phyloP scores from a whole-genome alignment of 64 coral and sea anemone genomes.

The Hydrozoanthus tunicans region DNA sequence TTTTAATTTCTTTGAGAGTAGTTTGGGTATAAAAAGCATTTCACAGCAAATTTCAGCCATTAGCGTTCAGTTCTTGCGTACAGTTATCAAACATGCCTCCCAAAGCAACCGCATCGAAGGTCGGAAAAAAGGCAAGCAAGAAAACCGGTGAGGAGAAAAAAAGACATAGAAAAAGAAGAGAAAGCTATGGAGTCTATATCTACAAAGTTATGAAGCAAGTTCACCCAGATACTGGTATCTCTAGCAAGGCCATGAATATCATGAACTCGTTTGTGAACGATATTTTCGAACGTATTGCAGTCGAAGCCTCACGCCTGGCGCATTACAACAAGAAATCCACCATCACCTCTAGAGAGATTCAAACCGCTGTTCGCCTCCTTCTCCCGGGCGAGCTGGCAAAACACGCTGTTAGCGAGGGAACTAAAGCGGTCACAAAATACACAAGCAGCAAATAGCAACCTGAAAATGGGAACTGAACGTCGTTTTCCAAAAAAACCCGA shows the following conservation, averaged over 20 bases:
- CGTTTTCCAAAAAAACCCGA: too few relatives aligned
- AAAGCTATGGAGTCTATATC: background rate
- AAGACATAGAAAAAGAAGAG: background rate
- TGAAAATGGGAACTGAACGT: background rate
- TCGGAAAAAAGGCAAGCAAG: background rate
- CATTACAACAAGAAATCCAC: background rate
- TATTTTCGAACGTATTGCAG: background rate
- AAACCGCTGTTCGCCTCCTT: background rate
- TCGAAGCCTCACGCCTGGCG: background rate
- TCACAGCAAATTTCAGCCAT: background rate
- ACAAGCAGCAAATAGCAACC: background rate
- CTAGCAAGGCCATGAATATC: background rate
- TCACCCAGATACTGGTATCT: background rate
- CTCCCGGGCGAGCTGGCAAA: background rate
- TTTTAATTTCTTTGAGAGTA: background rate
- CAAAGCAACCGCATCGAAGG: background rate
- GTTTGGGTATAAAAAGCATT: background rate
- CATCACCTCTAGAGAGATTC: background rate
- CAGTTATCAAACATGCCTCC: background rate
- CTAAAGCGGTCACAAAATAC: background rate
- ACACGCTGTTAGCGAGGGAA: background rate
- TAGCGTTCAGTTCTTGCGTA: background rate
- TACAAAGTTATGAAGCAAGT: background rate
- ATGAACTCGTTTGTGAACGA: background rate
- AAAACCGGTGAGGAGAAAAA: background rate